Evolutionary conservation across 2,797 vertebrate genomes (phyloP), one percentile per base, ranked within the genome.

Genomic region (Sebastes iracundus): DNA sequence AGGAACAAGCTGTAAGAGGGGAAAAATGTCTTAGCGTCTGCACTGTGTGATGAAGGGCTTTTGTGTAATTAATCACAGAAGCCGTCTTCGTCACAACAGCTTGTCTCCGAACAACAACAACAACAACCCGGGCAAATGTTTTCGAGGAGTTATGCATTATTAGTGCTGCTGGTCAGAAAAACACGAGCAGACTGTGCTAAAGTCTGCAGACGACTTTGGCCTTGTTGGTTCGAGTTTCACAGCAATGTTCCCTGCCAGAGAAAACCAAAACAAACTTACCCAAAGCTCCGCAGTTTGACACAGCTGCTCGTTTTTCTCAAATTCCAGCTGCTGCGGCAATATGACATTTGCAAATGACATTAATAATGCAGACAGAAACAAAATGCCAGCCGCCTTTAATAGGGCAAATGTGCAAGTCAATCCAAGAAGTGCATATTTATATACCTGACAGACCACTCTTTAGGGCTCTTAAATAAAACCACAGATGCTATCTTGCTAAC

Each of bases 141-240:
- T 71, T 42, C 2, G 25, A 73, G 62, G 64, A 52, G 69, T 75
- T 82, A 42, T 84, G 71, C 8, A 56, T 85, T 84, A 85, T 83
- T 81, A 64, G 60, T 22, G 28, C 42, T 77, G 67, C 74, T 65
- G 75, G 69, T 90, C 80, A 83, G 85, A 68, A 83, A 90, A 76
- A 77, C 63, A 64, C 7, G 4, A 27, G 80, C 69, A 74, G 73
- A 66, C 33, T 38, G 35, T 70, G 80, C 46, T 30, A 2, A 23
- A 35, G 65, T 81, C 75, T 81, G 69, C 65, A 83, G 58, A 53
- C 22, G 58, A 53, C 35, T 83, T 27, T 3, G 63, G n/a, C 5
- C 55, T 79, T 66, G 59, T 69, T 59, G 64, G 46, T 81, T 79
- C 49, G 42, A 81, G 28, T 80, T 82, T 79, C 46, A 77, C 62